Evolutionary conservation across 2,113 vertebrate genomes (phyloP).

Genomic region (Gambusia holbrooki): DNA sequence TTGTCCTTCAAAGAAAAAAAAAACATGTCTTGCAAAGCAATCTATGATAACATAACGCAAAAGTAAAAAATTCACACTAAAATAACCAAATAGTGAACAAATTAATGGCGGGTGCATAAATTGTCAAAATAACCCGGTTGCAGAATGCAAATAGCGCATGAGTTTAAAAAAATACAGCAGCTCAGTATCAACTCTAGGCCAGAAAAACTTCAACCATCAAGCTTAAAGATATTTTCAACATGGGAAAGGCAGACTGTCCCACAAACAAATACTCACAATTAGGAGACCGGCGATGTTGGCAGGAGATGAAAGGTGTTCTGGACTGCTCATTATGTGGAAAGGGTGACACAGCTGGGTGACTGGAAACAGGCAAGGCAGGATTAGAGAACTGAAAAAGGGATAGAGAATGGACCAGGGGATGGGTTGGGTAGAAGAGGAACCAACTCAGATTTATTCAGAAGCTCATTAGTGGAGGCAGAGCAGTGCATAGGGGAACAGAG

Average conservation of each 20-base stretch:
- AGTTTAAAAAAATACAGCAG: constrained; percentile 17
- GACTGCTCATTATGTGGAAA: constrained; percentile 71
- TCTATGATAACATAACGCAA: neutral
- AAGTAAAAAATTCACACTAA: neutral
- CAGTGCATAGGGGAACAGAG: constrained; percentile 64
- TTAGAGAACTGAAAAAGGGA: constrained; percentile 37
- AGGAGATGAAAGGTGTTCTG: constrained; percentile 62
- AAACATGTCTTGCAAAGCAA: neutral
- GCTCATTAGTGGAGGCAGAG: constrained; percentile 79
- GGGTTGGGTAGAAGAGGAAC: constrained; percentile 28
- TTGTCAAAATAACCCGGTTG: constrained; percentile 18
- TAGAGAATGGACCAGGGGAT: constrained; percentile 45
- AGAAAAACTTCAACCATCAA: constrained; percentile 34
- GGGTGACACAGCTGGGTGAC: constrained; percentile 63
- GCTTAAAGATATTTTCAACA: constrained; percentile 41
- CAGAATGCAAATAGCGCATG: constrained; percentile 1
- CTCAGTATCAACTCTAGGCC: constrained; percentile 22
- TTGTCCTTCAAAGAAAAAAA: neutral
- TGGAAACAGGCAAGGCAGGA: constrained; percentile 34
- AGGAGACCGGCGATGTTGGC: constrained; percentile 45
- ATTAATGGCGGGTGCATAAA: constrained; percentile 39
- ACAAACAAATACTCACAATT: constrained; percentile 78
- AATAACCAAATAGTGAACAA: constrained; percentile 43
- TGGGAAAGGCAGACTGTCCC: constrained; percentile 26
- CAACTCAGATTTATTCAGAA: constrained; percentile 75